Percentiles rank a stretch among this genome's conserved stretches.
Conservation (phyloP, 2,888 invertebrate species). For the Caenorhabditis doughertyi region DNA sequence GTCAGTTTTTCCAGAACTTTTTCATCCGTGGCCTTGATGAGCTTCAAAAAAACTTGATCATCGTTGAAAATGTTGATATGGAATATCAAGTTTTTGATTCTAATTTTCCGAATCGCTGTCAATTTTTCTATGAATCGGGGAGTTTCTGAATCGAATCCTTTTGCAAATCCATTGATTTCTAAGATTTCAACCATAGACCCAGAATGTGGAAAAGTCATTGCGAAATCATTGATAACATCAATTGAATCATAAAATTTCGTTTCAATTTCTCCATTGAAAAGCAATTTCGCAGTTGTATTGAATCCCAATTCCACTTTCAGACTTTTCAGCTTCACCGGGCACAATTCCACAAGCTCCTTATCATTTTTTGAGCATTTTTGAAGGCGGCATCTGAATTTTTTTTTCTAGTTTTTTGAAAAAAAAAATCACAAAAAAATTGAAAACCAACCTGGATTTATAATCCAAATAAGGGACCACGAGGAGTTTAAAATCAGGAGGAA, state of each 20-base stretch:
- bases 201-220: not conserved
- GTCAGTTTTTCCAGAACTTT: not conserved
- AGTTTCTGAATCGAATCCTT: not conserved
- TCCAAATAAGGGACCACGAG: not conserved
- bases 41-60: not conserved
- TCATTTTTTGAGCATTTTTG: slow-evolving; percentile 5
- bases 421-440: no score
- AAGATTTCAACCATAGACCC: not conserved
- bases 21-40: not conserved
- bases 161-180: not conserved
- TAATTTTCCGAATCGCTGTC: not conserved
- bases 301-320: not conserved
- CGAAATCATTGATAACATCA: not conserved
- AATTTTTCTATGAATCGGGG: not conserved
- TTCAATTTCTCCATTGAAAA: not conserved
- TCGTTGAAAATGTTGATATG: not conserved
- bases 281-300: not conserved
- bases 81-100: not conserved
- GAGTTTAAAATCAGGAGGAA: not conserved
- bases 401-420: no score
- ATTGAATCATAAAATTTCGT: not conserved
- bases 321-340: not conserved
- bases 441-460: not conserved
- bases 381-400: slow-evolving; percentile 2
- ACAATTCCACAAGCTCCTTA: not conserved